Conservation (phyloP, 1,140 invertebrate genomes). For the Rhopalosiphum padi region DNA sequence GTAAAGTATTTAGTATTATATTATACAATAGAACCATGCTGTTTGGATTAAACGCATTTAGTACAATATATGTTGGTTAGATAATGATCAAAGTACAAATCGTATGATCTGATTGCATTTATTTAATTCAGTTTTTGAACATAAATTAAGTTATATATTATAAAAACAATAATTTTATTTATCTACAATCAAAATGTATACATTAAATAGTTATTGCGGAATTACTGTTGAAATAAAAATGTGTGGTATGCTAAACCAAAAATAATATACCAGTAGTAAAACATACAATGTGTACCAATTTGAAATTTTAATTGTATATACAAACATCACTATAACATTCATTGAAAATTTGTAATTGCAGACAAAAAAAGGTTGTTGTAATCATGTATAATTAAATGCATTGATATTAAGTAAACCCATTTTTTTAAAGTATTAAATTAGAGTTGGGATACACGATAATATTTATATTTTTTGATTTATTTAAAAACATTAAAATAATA, state of each 20-base stretch:
- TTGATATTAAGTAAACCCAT: background rate
- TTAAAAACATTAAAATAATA: background rate
- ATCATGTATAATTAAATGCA: background rate
- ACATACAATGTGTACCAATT: background rate
- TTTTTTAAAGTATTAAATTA: background rate
- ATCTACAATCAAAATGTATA: background rate
- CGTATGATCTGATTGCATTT: no score
- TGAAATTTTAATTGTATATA: background rate
- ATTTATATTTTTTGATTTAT: background rate
- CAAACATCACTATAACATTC: no score
- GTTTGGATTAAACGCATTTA: no score
- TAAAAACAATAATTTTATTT: background rate
- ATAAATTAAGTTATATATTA: no score
- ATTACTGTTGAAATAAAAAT: background rate
- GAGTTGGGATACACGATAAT: background rate
- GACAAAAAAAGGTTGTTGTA: background rate
- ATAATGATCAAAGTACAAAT: no score
- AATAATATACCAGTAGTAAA: background rate
- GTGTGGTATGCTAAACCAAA: no score
- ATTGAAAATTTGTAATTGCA: no score
- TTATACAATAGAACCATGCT: no score
- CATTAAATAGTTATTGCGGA: background rate
- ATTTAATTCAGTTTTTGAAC: no score
- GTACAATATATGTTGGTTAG: no score
- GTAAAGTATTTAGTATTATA: no score